phyloP scores from a whole-genome alignment of 2,113 vertebrate species.

The Sorex fumeus region DNA sequence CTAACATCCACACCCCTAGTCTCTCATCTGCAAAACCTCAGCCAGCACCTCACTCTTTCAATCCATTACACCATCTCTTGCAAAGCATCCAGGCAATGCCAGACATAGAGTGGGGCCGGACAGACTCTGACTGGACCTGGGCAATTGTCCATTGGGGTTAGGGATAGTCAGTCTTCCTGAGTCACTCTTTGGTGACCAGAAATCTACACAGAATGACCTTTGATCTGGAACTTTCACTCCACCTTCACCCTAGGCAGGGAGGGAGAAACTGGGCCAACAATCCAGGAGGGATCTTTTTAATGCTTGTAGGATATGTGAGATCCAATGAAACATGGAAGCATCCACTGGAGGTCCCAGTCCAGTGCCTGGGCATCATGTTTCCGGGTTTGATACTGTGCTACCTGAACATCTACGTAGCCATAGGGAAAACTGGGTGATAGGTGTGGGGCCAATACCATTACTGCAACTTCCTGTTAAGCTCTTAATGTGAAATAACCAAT shows the following conservation, averaged over 20 bases:
- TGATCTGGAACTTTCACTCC: too few relatives aligned
- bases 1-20: neutral
- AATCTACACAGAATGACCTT: neutral
- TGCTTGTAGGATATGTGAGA: too few relatives aligned
- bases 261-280: too few relatives aligned
- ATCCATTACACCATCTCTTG: neutral
- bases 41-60: neutral
- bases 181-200: neutral
- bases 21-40: neutral
- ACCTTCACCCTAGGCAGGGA: too few relatives aligned
- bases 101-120: neutral
- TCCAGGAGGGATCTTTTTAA: too few relatives aligned
- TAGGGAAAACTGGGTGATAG: fast-evolving
- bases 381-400: neutral
- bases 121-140: neutral
- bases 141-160: neutral
- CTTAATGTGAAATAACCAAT: neutral
- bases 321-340: too few relatives aligned
- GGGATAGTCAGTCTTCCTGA: neutral
- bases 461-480: neutral
- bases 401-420: neutral
- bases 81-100: neutral
- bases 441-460: neutral
- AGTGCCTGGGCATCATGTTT: too few relatives aligned
- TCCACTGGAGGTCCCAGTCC: too few relatives aligned